Base-by-base conservation (phyloP, 2,797 vertebrate species). In the Poecile montanus region DNA sequence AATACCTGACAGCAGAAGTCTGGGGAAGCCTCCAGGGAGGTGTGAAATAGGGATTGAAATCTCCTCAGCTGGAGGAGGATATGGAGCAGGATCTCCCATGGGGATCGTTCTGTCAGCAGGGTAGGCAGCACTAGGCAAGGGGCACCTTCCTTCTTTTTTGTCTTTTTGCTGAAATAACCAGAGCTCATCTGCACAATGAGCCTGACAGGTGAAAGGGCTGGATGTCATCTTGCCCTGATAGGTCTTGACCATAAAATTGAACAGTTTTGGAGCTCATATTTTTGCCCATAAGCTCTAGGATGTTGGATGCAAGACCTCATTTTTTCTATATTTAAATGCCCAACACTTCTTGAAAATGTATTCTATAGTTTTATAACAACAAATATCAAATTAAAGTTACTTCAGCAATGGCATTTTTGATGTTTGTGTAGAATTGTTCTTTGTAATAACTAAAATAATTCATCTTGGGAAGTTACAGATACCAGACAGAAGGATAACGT, bases 111-210 rank as follows among this genome's bases (percentile, higher is more conserved):
- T 75, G 14, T 58, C 76, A 88, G 74, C 60, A 61, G 63, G 26
- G 25, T 4, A 53, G 57, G 78, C 56, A 58, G 34, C 42, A 65
- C 27, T 5, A 36, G 73, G 36, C 42, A 68, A 38, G 38, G 32
- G 1, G 10, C 0, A 2, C 7, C 38, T 40, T 40, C 2, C 5
- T 36, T 29, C 51, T 60, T 19, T 56, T 51, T 3, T 6, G 7
- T 30, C 13, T 16, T 67, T 67, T 42, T 25, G 26, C 14, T 70
- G 70, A 36, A 78, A 40, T 84, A 81, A 75, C 48, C 38, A 36
- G 68, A 80, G 38, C 38, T 84, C 12, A n/a, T 65, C 23, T 51
- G 9, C 62, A 9, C 1, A 4, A 48, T 70, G 77, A 81, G 6
- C 51, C 62, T 4, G 2, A 13, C 22, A 81, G 63, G 36, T 48